Evolutionary conservation across 2,888 invertebrate genomes (phyloP), one percentile per base, ranked within the genome.

Genomic region (Drosophila conformis): DNA sequence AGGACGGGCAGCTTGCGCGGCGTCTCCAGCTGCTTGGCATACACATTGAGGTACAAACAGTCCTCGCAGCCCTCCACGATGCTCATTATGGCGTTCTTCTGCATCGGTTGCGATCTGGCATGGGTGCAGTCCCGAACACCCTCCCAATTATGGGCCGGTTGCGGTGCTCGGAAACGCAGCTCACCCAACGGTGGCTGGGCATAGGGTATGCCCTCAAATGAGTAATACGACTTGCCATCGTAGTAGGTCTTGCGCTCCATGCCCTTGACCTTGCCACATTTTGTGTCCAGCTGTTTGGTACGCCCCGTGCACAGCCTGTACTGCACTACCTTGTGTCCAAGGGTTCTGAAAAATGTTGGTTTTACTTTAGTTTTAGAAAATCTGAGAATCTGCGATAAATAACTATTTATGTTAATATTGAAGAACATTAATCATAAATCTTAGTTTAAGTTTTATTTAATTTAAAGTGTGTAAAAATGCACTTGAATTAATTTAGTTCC

Each of bases 41-140:
- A 93, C 0, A 94, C 92, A 84, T 94, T 94, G 18, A 94, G 80
- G 76, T 93, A 93, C 2, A 94, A 82, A 72, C 94, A 95, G 74
- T 94, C 94, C 88, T 95, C 94, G 4, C 91, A 89, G 1, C 94
- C 94, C 13, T 85, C 76, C 4, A 69, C 70, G 0, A 64, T 52
- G 29, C 92, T 87, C 18, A 91, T 71, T 2, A 92, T 70, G 0
- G 81, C 25, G 72, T 92, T 89, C 53, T 71, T 84, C 57, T 94
- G 93, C 65, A 92, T 57, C n/a, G 92, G 92, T 46, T 88, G 78
- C 2, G 85, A 74, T 31, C 91, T 82, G 52, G 91, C 79, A 25
- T 84, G 76, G 2, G 92, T 91, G 21, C 93, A 93, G 72, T 94
- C 93, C 52, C 91, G 76, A 0, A 94, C 74, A 1, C 91, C 94